Percentiles rank a stretch among this genome's conserved stretches.
These are phyloP conservation scores for Acrocephalus arundinaceus DNA, from an alignment of 2,113 vertebrate species.

Conservation along the genomic window DNA sequence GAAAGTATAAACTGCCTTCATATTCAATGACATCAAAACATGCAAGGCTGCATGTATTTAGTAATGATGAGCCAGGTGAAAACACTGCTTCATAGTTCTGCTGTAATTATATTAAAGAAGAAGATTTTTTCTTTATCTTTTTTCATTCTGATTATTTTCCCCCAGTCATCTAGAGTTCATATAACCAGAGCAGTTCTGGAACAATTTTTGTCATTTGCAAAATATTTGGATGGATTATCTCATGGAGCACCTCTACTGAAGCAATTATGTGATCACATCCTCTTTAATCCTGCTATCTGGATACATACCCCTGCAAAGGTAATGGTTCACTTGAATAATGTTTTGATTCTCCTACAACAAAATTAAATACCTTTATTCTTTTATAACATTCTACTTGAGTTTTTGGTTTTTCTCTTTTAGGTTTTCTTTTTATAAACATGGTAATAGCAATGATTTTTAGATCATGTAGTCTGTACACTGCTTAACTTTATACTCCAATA, in stretches of 20 bases:
- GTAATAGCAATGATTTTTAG: neutral
- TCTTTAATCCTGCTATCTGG: slow-evolving; percentile 99
- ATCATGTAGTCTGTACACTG: neutral
- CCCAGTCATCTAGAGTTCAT: slow-evolving; percentile 92
- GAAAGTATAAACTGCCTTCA: neutral
- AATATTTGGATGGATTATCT: slow-evolving; percentile 95
- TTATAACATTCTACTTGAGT: neutral
- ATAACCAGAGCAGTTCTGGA: slow-evolving; percentile 96
- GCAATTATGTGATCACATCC: slow-evolving; percentile 97
- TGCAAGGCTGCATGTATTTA: neutral
- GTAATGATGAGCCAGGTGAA: neutral
- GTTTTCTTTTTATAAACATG: neutral
- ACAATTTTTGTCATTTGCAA: slow-evolving; percentile 97
- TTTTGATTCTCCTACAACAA: neutral
- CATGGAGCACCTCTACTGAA: slow-evolving; percentile 96
- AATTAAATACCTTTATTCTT: neutral
- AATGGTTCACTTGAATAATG: neutral
- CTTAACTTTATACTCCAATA: neutral
- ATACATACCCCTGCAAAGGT: slow-evolving; percentile 99
- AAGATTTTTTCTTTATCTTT: neutral
- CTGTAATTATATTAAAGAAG: neutral
- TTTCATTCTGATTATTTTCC: slow-evolving; percentile 4
- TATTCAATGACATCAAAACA: neutral
- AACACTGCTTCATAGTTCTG: neutral
- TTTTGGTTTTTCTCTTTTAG: neutral